Percentiles rank a stretch among this genome's conserved stretches.
These are phyloP conservation scores for Zygaena filipendulae DNA, from an alignment of 2,888 invertebrate genomes.

Conservation along the genomic window DNA sequence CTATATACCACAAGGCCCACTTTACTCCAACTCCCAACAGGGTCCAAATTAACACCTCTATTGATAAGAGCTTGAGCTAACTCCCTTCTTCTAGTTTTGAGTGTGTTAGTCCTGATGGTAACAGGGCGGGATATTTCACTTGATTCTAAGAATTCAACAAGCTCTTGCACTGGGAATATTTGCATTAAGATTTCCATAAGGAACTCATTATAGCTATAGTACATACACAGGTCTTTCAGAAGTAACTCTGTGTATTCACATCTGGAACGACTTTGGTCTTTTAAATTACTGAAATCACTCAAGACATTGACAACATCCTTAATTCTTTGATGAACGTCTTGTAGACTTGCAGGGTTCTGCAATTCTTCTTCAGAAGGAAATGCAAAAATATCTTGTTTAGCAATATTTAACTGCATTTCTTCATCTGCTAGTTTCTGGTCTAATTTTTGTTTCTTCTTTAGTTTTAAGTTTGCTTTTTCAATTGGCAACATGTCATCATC, in stretches of 20 bases:
- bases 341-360: constrained; percentile 77
- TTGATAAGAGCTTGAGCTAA: constrained; percentile 95
- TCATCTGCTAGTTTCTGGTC: constrained; percentile 80
- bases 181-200: constrained; percentile 93
- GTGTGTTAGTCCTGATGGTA: constrained; percentile 94
- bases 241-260: constrained; percentile 85
- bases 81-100: constrained; percentile 92
- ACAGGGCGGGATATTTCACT: constrained; percentile 95
- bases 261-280: constrained; percentile 76
- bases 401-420: constrained; percentile 85
- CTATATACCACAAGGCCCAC: constrained; percentile 97
- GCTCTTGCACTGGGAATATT: constrained; percentile 85
- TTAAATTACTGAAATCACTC: constrained; percentile 78
- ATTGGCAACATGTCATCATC: constrained; percentile 81
- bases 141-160: constrained; percentile 95
- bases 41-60: constrained; percentile 97
- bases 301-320: constrained; percentile 85
- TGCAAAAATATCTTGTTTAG: constrained; percentile 78
- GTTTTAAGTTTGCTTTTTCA: constrained; percentile 83
- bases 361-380: constrained; percentile 83
- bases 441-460: constrained; percentile 77
- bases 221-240: constrained; percentile 86
- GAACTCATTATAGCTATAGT: constrained; percentile 97
- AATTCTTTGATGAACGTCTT: constrained; percentile 89
- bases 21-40: constrained; percentile 98